Evolutionary conservation across 1,140 invertebrate genomes (phyloP).

Genomic region (Rhagoletis zephyria): DNA sequence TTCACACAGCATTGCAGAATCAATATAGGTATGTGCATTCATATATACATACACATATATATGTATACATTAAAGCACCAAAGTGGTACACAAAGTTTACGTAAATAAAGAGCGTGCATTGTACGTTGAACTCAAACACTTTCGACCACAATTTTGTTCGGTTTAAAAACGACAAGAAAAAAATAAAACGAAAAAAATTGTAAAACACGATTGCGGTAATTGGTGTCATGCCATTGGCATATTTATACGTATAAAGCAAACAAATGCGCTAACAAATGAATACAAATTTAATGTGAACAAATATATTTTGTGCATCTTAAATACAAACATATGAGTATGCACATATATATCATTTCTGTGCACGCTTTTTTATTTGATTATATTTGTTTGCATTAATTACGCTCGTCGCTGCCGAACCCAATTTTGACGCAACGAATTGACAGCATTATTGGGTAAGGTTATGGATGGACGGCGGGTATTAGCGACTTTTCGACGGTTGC

Average conservation of each 20-base stretch:
- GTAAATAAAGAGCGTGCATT: background rate
- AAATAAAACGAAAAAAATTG: background rate
- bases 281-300: background rate
- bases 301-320: background rate
- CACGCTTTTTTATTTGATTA: background rate
- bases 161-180: background rate
- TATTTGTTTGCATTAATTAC: background rate
- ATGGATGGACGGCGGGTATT: conserved; percentile 62
- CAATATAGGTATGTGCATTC: background rate
- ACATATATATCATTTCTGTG: background rate
- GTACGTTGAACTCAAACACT: conserved; percentile 20
- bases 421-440: conserved; percentile 43
- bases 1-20: background rate
- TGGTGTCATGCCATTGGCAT: conserved; percentile 72
- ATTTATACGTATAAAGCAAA: conserved; percentile 60
- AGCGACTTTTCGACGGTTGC: background rate
- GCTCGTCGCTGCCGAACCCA: conserved; percentile 4
- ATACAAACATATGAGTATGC: background rate
- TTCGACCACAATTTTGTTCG: background rate
- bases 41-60: too few relatives aligned
- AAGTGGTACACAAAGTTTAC: background rate
- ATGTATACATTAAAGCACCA: background rate
- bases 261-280: background rate
- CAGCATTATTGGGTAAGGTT: conserved; percentile 69
- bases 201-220: conserved; percentile 59